phyloP scores from a whole-genome alignment of 2,888 invertebrate genomes.

The Deroplatys truncata region DNA sequence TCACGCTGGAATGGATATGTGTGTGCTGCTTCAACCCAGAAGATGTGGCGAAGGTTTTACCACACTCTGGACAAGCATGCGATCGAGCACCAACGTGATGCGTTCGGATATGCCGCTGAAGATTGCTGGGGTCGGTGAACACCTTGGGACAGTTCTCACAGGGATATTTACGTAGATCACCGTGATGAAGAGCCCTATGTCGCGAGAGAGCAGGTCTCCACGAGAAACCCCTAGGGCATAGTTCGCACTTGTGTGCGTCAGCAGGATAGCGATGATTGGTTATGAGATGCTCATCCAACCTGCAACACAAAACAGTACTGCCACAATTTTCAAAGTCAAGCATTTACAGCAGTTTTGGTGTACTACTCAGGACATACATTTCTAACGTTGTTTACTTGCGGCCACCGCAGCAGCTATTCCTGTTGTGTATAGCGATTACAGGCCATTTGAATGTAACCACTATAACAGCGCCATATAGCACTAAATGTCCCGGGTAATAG shows the following conservation, averaged over 20 bases:
- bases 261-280: constrained; percentile 72
- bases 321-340: background rate
- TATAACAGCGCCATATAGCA: too few relatives aligned
- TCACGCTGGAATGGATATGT: constrained; percentile 97
- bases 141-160: constrained; percentile 92
- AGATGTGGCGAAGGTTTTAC: constrained; percentile 96
- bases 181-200: constrained; percentile 73
- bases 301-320: constrained; percentile 48
- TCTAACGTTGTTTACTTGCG: background rate
- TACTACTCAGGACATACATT: background rate
- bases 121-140: constrained; percentile 94
- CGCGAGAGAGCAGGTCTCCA: constrained; percentile 75
- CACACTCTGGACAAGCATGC: constrained; percentile 97
- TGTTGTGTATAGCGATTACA: too few relatives aligned
- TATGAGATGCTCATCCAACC: constrained; percentile 79
- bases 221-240: constrained; percentile 78
- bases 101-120: constrained; percentile 93
- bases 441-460: too few relatives aligned
- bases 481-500: too few relatives aligned
- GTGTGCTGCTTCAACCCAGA: constrained; percentile 98
- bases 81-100: constrained; percentile 93
- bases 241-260: constrained; percentile 77
- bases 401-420: too few relatives aligned
- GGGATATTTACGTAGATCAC: constrained; percentile 76
- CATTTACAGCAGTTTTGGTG: background rate